These are phyloP conservation scores for Pogonognathellus flavescens DNA, from an alignment of 1,140 invertebrate species.

Conservation along the genomic window DNA sequence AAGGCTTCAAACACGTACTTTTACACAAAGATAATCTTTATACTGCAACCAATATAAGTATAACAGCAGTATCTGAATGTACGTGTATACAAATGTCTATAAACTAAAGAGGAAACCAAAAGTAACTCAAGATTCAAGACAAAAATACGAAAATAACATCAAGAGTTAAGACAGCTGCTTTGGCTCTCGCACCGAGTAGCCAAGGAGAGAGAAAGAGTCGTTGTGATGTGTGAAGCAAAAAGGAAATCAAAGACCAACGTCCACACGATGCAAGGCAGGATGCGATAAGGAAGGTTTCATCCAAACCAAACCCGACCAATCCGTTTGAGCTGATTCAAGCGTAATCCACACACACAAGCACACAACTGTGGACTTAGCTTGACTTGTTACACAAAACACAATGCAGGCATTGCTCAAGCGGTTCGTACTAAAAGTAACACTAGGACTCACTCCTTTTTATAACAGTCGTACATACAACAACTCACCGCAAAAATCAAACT, in stretches of 20 bases:
- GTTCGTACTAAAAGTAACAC: neutral
- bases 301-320: conserved; percentile 1
- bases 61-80: neutral
- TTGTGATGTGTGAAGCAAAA: conserved; percentile 21
- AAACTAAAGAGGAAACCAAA: conserved; percentile 18
- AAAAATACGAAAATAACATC: conserved; percentile 41
- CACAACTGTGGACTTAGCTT: neutral
- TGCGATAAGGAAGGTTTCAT: conserved; percentile 32
- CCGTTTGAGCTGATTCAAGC: conserved; percentile 17
- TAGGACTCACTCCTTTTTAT: too few relatives aligned
- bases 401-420: neutral
- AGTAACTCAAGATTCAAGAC: conserved; percentile 30
- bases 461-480: neutral
- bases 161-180: conserved; percentile 33
- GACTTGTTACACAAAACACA: conserved; percentile 24
- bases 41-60: neutral
- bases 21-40: neutral
- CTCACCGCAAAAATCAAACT: conserved; percentile 12
- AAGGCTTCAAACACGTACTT: neutral
- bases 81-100: too few relatives aligned
- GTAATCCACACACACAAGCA: conserved; percentile 21
- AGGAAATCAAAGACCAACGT: conserved; percentile 21
- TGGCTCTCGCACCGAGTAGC: neutral
- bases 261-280: conserved; percentile 27
- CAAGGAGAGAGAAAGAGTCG: too few relatives aligned